Percentiles rank a stretch among this genome's conserved stretches.
phyloP scores from a whole-genome alignment of 2,113 vertebrate genomes.

The Gadus macrocephalus region DNA sequence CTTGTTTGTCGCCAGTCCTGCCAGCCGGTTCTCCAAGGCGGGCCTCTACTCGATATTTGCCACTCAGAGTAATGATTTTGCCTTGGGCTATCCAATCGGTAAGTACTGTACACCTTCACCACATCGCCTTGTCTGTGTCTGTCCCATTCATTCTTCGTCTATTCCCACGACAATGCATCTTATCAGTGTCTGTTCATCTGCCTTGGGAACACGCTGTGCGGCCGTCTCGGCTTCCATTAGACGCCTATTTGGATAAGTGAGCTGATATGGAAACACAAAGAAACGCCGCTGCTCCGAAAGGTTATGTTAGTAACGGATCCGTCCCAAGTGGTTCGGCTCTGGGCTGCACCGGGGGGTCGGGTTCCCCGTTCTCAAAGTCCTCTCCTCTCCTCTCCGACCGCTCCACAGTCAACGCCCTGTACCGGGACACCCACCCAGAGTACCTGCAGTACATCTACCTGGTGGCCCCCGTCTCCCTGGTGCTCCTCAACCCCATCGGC shows the following conservation, averaged over 20 bases:
- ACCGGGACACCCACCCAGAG: conserved; percentile 88
- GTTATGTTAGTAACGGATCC: no score
- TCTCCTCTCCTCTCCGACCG: conserved; percentile 36
- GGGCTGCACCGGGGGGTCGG: no score
- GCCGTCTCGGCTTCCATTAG: no score
- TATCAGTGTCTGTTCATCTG: background rate
- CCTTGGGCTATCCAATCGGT: conserved; percentile 97
- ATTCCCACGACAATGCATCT: background rate
- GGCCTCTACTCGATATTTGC: conserved; percentile 98
- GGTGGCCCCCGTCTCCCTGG: conserved; percentile 93
- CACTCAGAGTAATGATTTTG: conserved; percentile 99
- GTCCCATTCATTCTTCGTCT: background rate
- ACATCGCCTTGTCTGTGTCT: no score
- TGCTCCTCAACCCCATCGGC: conserved; percentile 93
- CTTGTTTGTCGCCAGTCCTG: conserved; percentile 81
- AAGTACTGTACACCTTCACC: conserved; percentile 46
- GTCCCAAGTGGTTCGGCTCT: background rate
- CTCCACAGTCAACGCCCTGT: conserved; percentile 91
- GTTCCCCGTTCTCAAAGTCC: background rate
- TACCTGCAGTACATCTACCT: conserved; percentile 98
- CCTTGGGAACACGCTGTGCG: background rate
- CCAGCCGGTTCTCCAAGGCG: conserved; percentile 88
- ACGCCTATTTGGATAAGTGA: no score
- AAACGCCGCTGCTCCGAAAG: no score
- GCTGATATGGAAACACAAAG: no score